Evolutionary conservation across 2,888 invertebrate species (phyloP), one percentile per base, ranked within the genome.

Genomic region (Hyposoter dolosus): DNA sequence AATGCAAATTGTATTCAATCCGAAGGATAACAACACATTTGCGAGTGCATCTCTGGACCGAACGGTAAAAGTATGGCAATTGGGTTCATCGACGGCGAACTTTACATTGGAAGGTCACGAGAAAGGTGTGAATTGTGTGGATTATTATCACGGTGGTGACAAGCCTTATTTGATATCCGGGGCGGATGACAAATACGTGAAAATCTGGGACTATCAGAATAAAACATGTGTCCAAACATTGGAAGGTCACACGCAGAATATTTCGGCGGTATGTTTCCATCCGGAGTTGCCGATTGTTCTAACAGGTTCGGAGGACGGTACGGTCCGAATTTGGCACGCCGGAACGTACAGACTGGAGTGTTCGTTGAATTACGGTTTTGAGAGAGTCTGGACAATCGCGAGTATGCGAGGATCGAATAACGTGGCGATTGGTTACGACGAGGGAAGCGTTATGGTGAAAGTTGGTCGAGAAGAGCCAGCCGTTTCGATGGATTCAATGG

Each of bases 191-290:
- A 96, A 98, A 78, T 95, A 98, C 66, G 99, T 99, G 7, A 99
- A 99, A 95, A 99, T 99, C 91, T 99, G 99, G 99, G 99, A 99
- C 93, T 99, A 99, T 94, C 98, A 99, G 94, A 99, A 99, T 94
- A 99, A 99, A 95, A 99, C 99, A 0, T 99, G 99, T 94, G 99
- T 99, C 0, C 99, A 99, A 94, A 99, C 99, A 0, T 95, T 99
- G 85, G 99, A 99, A 94, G 97, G 99, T 0, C 99, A 99, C 94
- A 98, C 98, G 0, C 98, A 99, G 93, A 99, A 99, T 93, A 98
- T 99, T 78, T 97, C 98, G 1, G 97, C 98, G 0, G 99, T 99
- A 0, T 98, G 98, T 84, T 99, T 99, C 95, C 99, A 99, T 95
- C 99, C 99, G 0, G 99, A 99, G 93, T 95, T 99, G 87, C 99